These are phyloP conservation scores for Drosophila bipectinata DNA, from an alignment of 1,140 invertebrate genomes.

Conservation along the genomic window DNA sequence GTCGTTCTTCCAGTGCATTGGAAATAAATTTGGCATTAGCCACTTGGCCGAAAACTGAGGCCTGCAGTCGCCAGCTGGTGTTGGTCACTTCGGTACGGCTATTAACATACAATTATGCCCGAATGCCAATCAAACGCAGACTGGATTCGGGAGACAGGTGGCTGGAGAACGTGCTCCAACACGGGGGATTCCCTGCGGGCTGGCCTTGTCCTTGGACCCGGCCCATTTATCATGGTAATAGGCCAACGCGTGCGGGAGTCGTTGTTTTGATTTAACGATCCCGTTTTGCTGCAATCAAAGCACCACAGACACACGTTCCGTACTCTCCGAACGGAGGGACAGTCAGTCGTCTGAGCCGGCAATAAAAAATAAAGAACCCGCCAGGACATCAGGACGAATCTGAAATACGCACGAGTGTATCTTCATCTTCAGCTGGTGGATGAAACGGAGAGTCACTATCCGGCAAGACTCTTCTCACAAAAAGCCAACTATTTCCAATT, in stretches of 20 bases:
- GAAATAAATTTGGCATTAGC: slow-evolving; percentile 65
- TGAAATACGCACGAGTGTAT: slow-evolving; percentile 19
- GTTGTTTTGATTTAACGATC: slow-evolving; percentile 74
- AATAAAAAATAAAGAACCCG: slow-evolving; percentile 33
- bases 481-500: not conserved
- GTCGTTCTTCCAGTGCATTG: slow-evolving; percentile 20
- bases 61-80: slow-evolving; percentile 51
- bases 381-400: slow-evolving; percentile 19
- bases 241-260: slow-evolving; percentile 60
- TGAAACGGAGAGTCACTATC: too few relatives aligned
- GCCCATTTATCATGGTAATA: slow-evolving; percentile 71
- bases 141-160: slow-evolving; percentile 7
- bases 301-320: slow-evolving; percentile 41
- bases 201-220: slow-evolving; percentile 36
- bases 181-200: not conserved
- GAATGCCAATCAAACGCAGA: slow-evolving; percentile 71
- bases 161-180: not conserved
- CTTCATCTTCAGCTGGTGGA: too few relatives aligned
- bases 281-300: slow-evolving; percentile 70
- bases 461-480: not conserved
- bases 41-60: slow-evolving; percentile 6
- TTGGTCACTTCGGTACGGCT: slow-evolving; percentile 63
- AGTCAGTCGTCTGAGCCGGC: slow-evolving; percentile 26
- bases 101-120: slow-evolving; percentile 79
- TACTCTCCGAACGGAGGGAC: slow-evolving; percentile 11